These are phyloP conservation scores for Athetis lepigone DNA, from an alignment of 2,888 invertebrate genomes.

Conservation along the genomic window DNA sequence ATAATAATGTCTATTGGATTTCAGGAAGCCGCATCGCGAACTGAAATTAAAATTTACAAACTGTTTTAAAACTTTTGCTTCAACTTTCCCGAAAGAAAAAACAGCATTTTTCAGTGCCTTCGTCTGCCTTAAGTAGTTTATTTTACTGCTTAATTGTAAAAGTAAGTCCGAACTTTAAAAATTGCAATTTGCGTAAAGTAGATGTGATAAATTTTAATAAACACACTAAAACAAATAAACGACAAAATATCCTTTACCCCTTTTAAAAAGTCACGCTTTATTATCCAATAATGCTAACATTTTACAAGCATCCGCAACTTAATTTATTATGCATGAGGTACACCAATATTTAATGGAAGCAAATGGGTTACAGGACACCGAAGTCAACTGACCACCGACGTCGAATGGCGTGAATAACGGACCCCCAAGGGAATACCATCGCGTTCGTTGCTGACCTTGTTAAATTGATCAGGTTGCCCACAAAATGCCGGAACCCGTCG, in stretches of 20 bases:
- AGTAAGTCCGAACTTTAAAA: slow-evolving; percentile 34
- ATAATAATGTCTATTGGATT: slow-evolving; percentile 36
- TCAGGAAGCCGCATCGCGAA: slow-evolving; percentile 35
- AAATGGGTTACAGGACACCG: slow-evolving; percentile 43
- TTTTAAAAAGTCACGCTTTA: slow-evolving; percentile 1
- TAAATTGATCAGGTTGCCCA: slow-evolving; percentile 57
- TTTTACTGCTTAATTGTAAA: slow-evolving; percentile 54
- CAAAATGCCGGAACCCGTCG: slow-evolving; percentile 50
- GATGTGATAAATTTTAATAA: slow-evolving; percentile 20
- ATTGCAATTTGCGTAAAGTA: slow-evolving; percentile 23
- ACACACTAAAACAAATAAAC: slow-evolving; percentile 1
- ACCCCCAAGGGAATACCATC: slow-evolving; percentile 44
- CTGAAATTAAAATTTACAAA: slow-evolving; percentile 55
- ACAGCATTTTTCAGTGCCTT: slow-evolving; percentile 19
- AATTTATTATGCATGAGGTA: slow-evolving; percentile 31
- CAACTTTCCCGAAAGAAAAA: slow-evolving; percentile 36
- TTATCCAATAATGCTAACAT: slow-evolving; percentile 6
- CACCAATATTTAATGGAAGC: slow-evolving; percentile 49
- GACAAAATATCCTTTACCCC: slow-evolving; percentile 4
- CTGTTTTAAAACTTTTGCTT: slow-evolving; percentile 41
- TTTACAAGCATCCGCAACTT: slow-evolving; percentile 13
- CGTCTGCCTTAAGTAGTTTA: slow-evolving; percentile 43
- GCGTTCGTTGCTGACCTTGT: slow-evolving; percentile 52
- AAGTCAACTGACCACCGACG: slow-evolving; percentile 37
- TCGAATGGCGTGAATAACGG: slow-evolving; percentile 45